Conservation (phyloP, 2,113 vertebrate species). For the Lampris megalopsis region DNA sequence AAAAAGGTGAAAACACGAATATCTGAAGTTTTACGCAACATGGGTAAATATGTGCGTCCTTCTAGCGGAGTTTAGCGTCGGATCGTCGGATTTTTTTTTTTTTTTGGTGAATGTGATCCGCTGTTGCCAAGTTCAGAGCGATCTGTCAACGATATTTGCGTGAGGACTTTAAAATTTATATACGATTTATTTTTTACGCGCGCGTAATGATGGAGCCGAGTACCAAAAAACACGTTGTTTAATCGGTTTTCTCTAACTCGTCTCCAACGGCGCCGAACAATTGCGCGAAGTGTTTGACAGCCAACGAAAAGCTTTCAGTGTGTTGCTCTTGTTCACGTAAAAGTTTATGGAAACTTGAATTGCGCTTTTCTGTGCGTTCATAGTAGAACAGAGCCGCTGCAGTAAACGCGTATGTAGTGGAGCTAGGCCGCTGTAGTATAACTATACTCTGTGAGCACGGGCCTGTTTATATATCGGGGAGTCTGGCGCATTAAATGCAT, state of each 20-base stretch:
- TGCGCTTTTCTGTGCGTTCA: slow-evolving; percentile 34
- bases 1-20: background rate
- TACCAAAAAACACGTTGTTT: background rate
- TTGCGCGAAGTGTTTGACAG: background rate
- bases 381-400: slow-evolving; percentile 14
- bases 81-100: background rate
- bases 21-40: slow-evolving; percentile 15
- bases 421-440: background rate
- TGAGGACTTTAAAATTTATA: background rate
- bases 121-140: background rate
- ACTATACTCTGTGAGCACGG: background rate
- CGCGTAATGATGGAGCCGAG: slow-evolving; percentile 23
- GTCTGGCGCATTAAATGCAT: no score
- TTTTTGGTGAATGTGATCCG: background rate
- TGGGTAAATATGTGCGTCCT: background rate
- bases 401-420: background rate
- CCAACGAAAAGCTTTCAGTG: slow-evolving; percentile 10
- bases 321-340: slow-evolving; percentile 50
- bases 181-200: slow-evolving; percentile 23
- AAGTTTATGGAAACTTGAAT: slow-evolving; percentile 51
- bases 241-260: background rate
- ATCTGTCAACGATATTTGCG: background rate
- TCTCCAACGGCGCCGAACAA: background rate
- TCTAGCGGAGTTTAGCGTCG: background rate
- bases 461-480: background rate